Conservation (phyloP, 2,113 vertebrate genomes). For the Cyanoramphus novaezelandiae region DNA sequence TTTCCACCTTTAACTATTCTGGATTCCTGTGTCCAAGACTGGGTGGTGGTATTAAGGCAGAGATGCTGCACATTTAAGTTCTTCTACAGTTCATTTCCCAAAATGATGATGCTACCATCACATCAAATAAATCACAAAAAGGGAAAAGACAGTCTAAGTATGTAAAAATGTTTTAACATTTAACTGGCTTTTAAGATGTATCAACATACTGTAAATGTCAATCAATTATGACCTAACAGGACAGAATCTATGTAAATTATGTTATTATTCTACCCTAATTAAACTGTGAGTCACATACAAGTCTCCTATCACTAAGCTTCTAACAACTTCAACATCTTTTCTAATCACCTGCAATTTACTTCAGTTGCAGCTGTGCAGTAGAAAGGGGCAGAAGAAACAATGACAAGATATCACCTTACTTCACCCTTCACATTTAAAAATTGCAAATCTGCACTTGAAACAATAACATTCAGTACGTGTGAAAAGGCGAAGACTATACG, state of each 20-base stretch:
- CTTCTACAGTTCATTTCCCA: background rate
- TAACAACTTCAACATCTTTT: background rate
- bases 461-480: background rate
- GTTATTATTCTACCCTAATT: background rate
- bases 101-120: background rate
- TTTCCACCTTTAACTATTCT: background rate
- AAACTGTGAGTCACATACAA: background rate
- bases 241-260: constrained; percentile 5
- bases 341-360: constrained; percentile 21
- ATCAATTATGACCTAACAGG: background rate
- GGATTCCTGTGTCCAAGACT: background rate
- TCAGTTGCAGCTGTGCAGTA: background rate
- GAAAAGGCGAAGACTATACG: background rate
- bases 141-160: background rate
- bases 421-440: background rate
- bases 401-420: background rate
- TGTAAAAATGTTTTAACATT: background rate
- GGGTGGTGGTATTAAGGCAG: background rate
- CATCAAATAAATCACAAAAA: background rate
- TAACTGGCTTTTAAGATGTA: background rate
- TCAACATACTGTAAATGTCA: background rate
- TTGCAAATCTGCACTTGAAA: background rate
- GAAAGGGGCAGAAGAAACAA: background rate
- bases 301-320: background rate
- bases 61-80: background rate